Evolutionary conservation across 2,888 invertebrate genomes (phyloP), one percentile per base, ranked within the genome.

Genomic region (Cryptocephalus primarius): DNA sequence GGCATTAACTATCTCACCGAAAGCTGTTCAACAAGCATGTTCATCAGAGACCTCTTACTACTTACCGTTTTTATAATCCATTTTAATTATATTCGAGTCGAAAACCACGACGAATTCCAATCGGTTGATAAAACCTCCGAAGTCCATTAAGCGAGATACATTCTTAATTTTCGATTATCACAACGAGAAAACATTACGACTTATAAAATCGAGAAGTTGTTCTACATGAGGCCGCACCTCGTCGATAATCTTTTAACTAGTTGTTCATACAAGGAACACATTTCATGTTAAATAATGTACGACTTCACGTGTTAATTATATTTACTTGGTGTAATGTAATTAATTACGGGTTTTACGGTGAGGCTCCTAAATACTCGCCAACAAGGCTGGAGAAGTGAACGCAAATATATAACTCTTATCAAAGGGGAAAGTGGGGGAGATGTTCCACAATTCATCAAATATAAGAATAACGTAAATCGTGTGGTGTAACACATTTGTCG

Each of bases 201-300:
- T 54, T 60, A 60, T 54, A 60, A 61, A 62, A 60, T 56, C 56
- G 51, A 61, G 57, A 58, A 55, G 60, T 55, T 60, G 61, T 60
- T 61, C 49, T 56, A 60, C 58, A 62, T 53, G 55, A 53, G 49
- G 48, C 48, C 22, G 22, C 3, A 22, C 22, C 42, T 42, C 48
- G 50, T 49, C 52, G 49, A 53, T 55, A 59, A 57, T 57, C 56
- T 57, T 51, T 49, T 52, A 52, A 52, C 44, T 48, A 42, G 48
- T 52, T 53, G 49, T 56, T 48, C 43, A 44, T 49, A 53, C 54
- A 53, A 46, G 49, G 48, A 48, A 49, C 51, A 51, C 49, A 49
- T 43, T 52, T 39, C 48, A 47, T 40, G 44, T 44, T 44, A 43
- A 49, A 43, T 50, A 48, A 48, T 42, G 48, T 45, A 46, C 44